Evolutionary conservation across 2,888 invertebrate species (phyloP).

Genomic region (Macrostomum cliftonense): DNA sequence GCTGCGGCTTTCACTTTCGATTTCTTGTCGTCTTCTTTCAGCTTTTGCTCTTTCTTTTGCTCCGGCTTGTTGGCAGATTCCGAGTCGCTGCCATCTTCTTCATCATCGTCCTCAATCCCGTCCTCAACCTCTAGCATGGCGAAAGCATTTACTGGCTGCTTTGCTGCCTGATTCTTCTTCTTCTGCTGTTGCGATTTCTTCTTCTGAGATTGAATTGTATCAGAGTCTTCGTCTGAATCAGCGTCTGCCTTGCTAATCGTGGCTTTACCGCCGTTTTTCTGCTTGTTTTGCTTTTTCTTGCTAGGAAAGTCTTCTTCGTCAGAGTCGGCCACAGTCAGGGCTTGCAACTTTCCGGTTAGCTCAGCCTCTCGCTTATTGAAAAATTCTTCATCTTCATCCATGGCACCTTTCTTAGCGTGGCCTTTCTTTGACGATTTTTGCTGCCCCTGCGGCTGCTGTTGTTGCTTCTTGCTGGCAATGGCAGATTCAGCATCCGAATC

Average conservation of each 20-base stretch:
- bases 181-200: background rate
- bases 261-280: constrained; percentile 11
- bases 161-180: background rate
- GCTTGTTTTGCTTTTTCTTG: constrained; percentile 18
- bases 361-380: background rate
- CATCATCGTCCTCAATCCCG: background rate
- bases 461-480: no score
- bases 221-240: background rate
- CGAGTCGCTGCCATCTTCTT: background rate
- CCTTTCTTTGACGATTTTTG: no score
- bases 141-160: background rate
- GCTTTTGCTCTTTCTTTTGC: constrained; percentile 6
- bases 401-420: background rate
- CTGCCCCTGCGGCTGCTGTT: no score
- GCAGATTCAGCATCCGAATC: no score
- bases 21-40: no score
- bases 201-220: background rate
- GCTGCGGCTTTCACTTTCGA: background rate
- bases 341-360: background rate
- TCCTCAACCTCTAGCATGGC: background rate
- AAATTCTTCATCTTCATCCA: background rate
- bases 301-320: constrained; percentile 7
- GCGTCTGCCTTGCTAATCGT: background rate
- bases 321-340: background rate
- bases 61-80: no score